A percentile compares a stretch with the other conserved stretches of the same genome.
Conservation (phyloP, 2,113 vertebrate genomes). For the Pterocles burchelli region DNA sequence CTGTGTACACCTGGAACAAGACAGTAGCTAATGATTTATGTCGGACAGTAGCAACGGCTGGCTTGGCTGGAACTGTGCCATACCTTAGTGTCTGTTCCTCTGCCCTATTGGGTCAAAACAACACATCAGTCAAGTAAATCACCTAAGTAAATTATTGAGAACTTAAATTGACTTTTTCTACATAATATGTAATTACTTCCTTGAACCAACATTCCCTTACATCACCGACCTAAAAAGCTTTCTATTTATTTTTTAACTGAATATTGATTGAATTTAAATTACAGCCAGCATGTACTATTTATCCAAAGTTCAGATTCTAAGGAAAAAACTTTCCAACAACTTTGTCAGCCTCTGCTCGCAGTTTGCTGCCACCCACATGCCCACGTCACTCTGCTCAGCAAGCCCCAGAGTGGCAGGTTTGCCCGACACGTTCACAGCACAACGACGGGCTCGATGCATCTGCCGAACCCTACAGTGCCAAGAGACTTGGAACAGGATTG, state of each 20-base stretch:
- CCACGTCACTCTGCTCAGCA: fast-evolving
- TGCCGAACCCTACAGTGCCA: not conserved
- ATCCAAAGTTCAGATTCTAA: not conserved
- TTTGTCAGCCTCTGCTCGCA: not conserved
- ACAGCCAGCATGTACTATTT: not conserved
- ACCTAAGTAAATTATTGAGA: slow-evolving; percentile 72
- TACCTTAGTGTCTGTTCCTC: slow-evolving; percentile 74
- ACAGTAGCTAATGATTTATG: slow-evolving; percentile 77
- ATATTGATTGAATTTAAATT: slow-evolving; percentile 65
- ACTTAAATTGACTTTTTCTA: slow-evolving; percentile 66
- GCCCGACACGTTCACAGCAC: fast-evolving
- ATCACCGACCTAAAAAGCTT: slow-evolving; percentile 59
- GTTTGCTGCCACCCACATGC: not conserved
- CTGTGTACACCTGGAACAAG: slow-evolving; percentile 79
- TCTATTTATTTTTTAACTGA: slow-evolving; percentile 64
- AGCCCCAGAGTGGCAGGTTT: not conserved
- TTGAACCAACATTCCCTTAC: slow-evolving; percentile 65
- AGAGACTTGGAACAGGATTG: not conserved
- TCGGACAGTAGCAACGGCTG: slow-evolving; percentile 63
- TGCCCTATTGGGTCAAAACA: slow-evolving; percentile 78
- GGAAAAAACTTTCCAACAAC: not conserved
- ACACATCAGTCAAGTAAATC: slow-evolving; percentile 65
- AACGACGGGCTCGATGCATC: not conserved
- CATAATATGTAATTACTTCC: slow-evolving; percentile 72
- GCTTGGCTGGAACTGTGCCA: slow-evolving; percentile 79